phyloP scores from a whole-genome alignment of 2,888 invertebrate genomes.

The Yponomeuta cagnagella region DNA sequence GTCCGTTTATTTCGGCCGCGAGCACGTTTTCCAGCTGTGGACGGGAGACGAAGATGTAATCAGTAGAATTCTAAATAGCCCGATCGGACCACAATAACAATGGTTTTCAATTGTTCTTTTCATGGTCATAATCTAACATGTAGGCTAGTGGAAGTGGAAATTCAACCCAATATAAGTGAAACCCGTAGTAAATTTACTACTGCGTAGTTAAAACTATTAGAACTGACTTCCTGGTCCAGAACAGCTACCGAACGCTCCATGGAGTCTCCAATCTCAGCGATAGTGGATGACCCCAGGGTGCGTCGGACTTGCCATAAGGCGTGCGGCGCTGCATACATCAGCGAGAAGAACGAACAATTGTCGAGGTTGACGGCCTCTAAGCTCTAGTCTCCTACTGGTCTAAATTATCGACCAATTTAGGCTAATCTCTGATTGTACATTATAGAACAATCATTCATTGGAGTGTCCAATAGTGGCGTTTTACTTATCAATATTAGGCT shows the following conservation, averaged over 20 bases:
- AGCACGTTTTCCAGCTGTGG: slow-evolving; percentile 61
- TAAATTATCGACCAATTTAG: slow-evolving; percentile 77
- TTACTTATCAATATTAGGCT: too few relatives aligned
- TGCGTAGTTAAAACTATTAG: too few relatives aligned
- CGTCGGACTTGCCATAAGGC: slow-evolving; percentile 68
- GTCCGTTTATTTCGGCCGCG: slow-evolving; percentile 58
- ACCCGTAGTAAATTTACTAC: too few relatives aligned
- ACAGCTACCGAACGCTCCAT: slow-evolving; percentile 90
- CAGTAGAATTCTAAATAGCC: too few relatives aligned
- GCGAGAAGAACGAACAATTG: slow-evolving; percentile 16
- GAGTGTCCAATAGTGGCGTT: slow-evolving; percentile 51
- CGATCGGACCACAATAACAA: too few relatives aligned
- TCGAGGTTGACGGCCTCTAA: background rate
- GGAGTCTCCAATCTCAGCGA: slow-evolving; percentile 90
- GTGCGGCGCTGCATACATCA: slow-evolving; percentile 26
- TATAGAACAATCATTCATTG: background rate
- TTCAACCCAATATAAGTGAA: too few relatives aligned
- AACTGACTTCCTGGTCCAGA: slow-evolving; percentile 82
- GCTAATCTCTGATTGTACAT: background rate
- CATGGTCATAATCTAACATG: too few relatives aligned
- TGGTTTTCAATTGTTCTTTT: too few relatives aligned
- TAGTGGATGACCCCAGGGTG: slow-evolving; percentile 64
- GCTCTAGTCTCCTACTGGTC: slow-evolving; percentile 80
- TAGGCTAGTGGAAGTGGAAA: background rate
- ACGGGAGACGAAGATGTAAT: too few relatives aligned